Evolutionary conservation across 2,888 invertebrate species (phyloP), one percentile per base, ranked within the genome.

Genomic region (Callimorpha dominula): DNA sequence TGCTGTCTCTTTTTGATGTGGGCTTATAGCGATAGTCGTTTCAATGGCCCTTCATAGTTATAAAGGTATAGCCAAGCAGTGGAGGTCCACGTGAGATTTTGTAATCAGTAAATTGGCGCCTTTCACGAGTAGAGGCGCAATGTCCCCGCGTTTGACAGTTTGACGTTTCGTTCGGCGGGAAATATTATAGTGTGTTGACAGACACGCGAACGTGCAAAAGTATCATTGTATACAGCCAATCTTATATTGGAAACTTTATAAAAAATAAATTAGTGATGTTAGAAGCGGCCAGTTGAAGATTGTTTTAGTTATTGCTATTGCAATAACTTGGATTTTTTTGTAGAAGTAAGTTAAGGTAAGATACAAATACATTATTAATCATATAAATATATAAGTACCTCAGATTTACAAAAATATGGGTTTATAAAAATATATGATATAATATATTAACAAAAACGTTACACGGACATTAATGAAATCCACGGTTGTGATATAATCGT

Each of bases 81-180:
- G 89, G 88, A 90, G 93, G 91, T 92, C 94, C 95, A 95, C 95
- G 95, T 95, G 95, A 95, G 93, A 91, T 94, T 94, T 94, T 93
- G 95, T 94, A 94, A 94, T 95, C 95, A 95, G 95, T 95, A 92
- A 92, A 94, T 94, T 93, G 94, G 89, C 92, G 94, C 92, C 94
- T 94, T 92, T 90, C 93, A 89, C 90, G 89, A 89, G 90, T 89
- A 91, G 89, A 92, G 90, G 93, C 93, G 90, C 92, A 91, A 94
- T 94, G 94, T 89, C 87, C 90, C 90, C 92, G 92, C 90, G 90
- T 92, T 92, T 93, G 93, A 92, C 93, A 92, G 90, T 94, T 94
- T 94, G 95, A 95, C 94, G 93, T 94, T 91, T 91, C 86, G 89
- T 93, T 94, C 93, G 95, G 95, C 95, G 95, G 92, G 95, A 95